Percentiles rank a stretch among this genome's conserved stretches.
Evolutionary conservation across 2,113 vertebrate species (phyloP).

Genomic region (Cheilinus undulatus): DNA sequence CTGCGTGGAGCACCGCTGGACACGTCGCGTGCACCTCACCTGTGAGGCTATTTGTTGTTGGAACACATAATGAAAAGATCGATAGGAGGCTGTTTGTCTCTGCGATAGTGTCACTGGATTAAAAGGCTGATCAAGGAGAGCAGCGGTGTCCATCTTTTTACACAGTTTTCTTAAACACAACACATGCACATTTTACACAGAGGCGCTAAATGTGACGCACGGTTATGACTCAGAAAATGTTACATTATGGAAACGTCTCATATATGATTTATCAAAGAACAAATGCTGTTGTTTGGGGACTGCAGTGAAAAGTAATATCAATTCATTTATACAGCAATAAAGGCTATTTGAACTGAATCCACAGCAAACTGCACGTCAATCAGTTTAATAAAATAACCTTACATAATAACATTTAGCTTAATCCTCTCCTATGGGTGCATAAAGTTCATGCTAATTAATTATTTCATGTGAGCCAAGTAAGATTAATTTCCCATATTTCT

Average conservation of each 20-base stretch:
- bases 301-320: slow-evolving; percentile 37
- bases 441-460: slow-evolving; percentile 45
- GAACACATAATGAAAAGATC: slow-evolving; percentile 89
- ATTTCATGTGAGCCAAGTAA: slow-evolving; percentile 20
- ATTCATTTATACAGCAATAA: slow-evolving; percentile 30
- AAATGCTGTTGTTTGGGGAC: slow-evolving; percentile 51
- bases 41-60: slow-evolving; percentile 82
- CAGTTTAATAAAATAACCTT: slow-evolving; percentile 36
- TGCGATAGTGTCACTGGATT: slow-evolving; percentile 89
- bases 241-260: slow-evolving; percentile 25
- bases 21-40: slow-evolving; percentile 79
- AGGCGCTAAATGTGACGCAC: slow-evolving; percentile 11
- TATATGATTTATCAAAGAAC: slow-evolving; percentile 43
- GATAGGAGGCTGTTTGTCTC: slow-evolving; percentile 87
- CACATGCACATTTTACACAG: slow-evolving; percentile 22
- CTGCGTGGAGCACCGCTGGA: slow-evolving; percentile 41
- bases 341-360: slow-evolving; percentile 35
- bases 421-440: slow-evolving; percentile 26
- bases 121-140: slow-evolving; percentile 72
- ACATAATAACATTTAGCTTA: slow-evolving; percentile 45
- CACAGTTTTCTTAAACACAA: slow-evolving; percentile 17
- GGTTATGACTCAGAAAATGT: neutral
- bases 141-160: slow-evolving; percentile 42
- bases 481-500: slow-evolving; percentile 23
- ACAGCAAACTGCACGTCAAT: slow-evolving; percentile 33